A percentile compares a stretch with the other conserved stretches of the same genome.
Conservation (phyloP, 2,888 invertebrate species). For the Rhaphigaster nebulosa region DNA sequence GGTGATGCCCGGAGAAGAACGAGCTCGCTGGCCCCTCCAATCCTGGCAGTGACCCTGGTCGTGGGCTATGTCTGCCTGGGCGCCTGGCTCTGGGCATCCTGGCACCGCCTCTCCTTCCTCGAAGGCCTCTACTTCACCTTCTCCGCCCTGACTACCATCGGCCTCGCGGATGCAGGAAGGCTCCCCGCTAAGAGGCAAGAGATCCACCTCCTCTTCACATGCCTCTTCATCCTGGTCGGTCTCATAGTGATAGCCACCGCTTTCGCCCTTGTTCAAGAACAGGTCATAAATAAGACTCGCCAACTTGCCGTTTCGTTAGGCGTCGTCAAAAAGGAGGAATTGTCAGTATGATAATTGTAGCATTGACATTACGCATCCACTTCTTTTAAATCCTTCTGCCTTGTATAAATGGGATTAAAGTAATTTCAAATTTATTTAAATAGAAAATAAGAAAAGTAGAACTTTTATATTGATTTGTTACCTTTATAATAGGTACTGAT, state of each 20-base stretch:
- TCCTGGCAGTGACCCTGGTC: slow-evolving; percentile 77
- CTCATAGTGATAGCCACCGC: slow-evolving; percentile 87
- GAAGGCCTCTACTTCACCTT: slow-evolving; percentile 90
- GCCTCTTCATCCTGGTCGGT: slow-evolving; percentile 83
- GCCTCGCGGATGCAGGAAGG: slow-evolving; percentile 80
- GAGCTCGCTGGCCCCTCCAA: slow-evolving; percentile 73
- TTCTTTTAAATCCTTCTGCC: not conserved
- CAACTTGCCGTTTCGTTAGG: slow-evolving; percentile 63
- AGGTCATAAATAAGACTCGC: slow-evolving; percentile 80
- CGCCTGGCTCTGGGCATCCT: slow-evolving; percentile 82
- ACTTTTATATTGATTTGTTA: not conserved
- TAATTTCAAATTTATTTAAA: not conserved
- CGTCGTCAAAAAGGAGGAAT: slow-evolving; percentile 63
- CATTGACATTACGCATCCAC: not conserved
- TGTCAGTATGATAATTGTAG: slow-evolving; percentile 64
- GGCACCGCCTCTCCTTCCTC: slow-evolving; percentile 81
- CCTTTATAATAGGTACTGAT: not conserved
- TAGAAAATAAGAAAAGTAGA: slow-evolving; percentile 16
- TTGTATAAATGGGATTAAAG: slow-evolving; percentile 3
- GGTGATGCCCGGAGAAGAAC: slow-evolving; percentile 62
- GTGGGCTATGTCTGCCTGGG: slow-evolving; percentile 82
- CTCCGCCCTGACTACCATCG: slow-evolving; percentile 86
- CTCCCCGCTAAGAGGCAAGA: slow-evolving; percentile 68
- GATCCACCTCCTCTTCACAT: slow-evolving; percentile 83
- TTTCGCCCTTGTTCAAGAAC: slow-evolving; percentile 86